Evolutionary conservation across 2,888 invertebrate genomes (phyloP), one percentile per base, ranked within the genome.

Genomic region (Yponomeuta sedellus): DNA sequence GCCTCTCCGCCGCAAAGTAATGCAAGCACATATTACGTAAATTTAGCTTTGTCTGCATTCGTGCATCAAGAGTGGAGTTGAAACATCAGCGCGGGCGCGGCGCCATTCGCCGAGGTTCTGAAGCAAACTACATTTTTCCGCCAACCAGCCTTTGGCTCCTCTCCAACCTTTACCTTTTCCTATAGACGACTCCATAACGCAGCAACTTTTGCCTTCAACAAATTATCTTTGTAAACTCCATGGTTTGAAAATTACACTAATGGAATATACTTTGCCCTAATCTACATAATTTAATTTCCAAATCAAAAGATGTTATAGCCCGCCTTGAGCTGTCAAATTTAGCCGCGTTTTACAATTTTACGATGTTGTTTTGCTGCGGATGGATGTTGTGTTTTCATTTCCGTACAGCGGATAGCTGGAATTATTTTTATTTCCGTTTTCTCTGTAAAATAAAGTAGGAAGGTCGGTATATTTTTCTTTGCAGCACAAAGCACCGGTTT

Each of bases 91-190:
- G 62, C 28, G 25, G 44, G 44, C 44, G 44, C 44, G 44, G 22
- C 59, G 25, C 20, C 25, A 22, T 59, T 22, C 20, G 12, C 12
- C 12, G 59, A 59, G 59, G 52, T 72, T 75, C 73, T 72, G 76
- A 75, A 77, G 77, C 78, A 80, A 76, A 71, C 72, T 73, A 73
- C 74, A 77, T 77, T 77, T 79, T 76, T 73, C 74, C 72, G 69
- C 71, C 74, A 67, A 62, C 73, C 73, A 68, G 64, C 73, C 73
- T 71, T 79, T 85, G 85, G 84, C 84, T 71, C 73, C 71, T 70
- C 73, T 83, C 85, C 84, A 85, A 83, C 76, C 76, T 79, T 82
- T 81, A 82, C 81, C 82, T 80, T 77, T 74, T 74, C 74, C 69
- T 68, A 70, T 71, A 70, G 70, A 68, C 70, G 64, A 68, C 77